Base-by-base conservation (phyloP, 2,888 invertebrate genomes). In the Parasteatoda lunata region DNA sequence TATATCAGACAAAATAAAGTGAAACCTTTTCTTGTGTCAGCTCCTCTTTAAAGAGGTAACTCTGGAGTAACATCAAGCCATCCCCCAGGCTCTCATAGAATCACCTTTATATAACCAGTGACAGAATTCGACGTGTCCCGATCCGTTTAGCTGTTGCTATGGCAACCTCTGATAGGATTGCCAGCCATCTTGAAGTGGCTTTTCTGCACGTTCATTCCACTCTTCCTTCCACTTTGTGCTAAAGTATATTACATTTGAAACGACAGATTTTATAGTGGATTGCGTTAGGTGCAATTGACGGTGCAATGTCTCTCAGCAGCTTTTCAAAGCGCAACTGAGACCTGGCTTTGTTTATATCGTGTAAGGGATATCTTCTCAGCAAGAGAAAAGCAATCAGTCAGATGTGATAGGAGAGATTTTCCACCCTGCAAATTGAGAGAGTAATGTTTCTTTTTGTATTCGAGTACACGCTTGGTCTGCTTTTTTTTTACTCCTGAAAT, bases 241-340 rank as follows among this genome's bases (percentile, higher is more conserved):
- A 77, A 71, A 84, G 77, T 77, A 84, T 84, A 84, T 84, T 84
- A 72, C 83, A 84, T 84, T 77, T 65, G 83, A 77, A 84, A 72
- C 77, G 83, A 84, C 83, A 77, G 83, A 77, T 84, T 84, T 84
- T 84, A 77, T 84, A 84, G 83, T 65, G 82, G 59, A 59, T 59
- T 59, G 59, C n/a, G 59, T 59, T 59, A 59, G 59, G 59, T 59
- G 59, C 59, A 59, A 59, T n/a, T n/a, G 59, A 59, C 59, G n/a
- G 59, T n/a, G 9, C 59, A 13, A n/a, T 59, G 9, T 8, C 59
- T 13, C 9, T 9, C 59, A 13, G 54, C 4, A 11, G 11, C 59
- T 9, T 3, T 13, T 7, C 9, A 7, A 13, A n/a, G n/a, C n/a
- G 9, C 9, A 59, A 59, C 11, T 9, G n/a, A 59, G 59, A 8